Evolutionary conservation across 2,797 vertebrate genomes (phyloP), one percentile per base, ranked within the genome.

Genomic region (Gymnocypris eckloni): DNA sequence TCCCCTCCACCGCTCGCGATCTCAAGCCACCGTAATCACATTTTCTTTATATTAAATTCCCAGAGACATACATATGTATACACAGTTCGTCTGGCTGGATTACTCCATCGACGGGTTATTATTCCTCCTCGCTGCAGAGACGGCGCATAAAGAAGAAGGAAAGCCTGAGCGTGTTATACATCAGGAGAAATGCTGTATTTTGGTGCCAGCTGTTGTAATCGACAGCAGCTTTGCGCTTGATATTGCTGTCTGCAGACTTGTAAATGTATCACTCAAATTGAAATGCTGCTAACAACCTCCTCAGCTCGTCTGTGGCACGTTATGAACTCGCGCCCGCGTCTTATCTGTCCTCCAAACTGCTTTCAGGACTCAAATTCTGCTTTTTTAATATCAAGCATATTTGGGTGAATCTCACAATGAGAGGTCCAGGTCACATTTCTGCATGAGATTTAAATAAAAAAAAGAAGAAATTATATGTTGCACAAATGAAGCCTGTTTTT

Each of bases 11-110:
- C 88, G 92, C 91, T 92, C 92, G 90, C 88, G 89, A 89, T 93
- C 92, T 93, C 89, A 89, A 83, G 81, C 89, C 87, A 80, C 89
- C 82, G 86, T 95, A 96, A 95, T 95, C 93, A 92, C 88, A 95
- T 95, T 95, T 92, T 93, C 93, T 90, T 90, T 89, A 94, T 94
- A 96, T 95, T 95, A 93, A 93, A 94, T 95, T 95, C 92, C 89
- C 90, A 45, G 72, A 86, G 92, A 94, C 93, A 94, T 95, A 95
- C 94, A 94, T 95, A 95, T 95, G 93, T 94, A 95, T 94, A 95
- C 90, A 92, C 84, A 76, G 92, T 90, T 92, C 89, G 87, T 88
- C 90, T 88, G 76, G 86, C 87, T 90, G 88, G 84, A 91, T 89
- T 91, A 90, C 92, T 93, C 90, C 89, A 88, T 92, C 82, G n/a